Percentiles rank a stretch among this genome's conserved stretches.
Conservation (phyloP, 2,113 vertebrate genomes). For the Falco punctatus region DNA sequence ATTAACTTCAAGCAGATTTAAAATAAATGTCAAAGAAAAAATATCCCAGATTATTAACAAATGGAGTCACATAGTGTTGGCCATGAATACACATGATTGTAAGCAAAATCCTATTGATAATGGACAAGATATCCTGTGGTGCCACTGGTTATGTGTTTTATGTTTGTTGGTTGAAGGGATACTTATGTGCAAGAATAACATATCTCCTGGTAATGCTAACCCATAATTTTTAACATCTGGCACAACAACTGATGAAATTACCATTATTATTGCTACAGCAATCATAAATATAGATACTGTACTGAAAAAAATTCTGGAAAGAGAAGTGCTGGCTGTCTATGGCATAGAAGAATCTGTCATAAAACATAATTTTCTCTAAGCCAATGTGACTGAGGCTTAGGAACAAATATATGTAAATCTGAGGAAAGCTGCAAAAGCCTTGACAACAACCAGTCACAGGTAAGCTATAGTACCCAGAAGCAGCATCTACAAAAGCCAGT, state of each 20-base stretch:
- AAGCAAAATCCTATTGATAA: not conserved
- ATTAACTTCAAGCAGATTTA: not conserved
- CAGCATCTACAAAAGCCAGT: not conserved
- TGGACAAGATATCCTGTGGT: not conserved
- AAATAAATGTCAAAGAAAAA: not conserved
- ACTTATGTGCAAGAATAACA: not conserved
- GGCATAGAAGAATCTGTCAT: not conserved
- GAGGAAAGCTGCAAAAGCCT: not conserved
- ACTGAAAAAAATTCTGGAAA: not conserved
- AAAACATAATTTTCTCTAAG: not conserved
- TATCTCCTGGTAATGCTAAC: not conserved
- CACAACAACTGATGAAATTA: not conserved
- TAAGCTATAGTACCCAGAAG: not conserved
- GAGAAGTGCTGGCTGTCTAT: not conserved
- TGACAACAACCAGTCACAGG: not conserved
- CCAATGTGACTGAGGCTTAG: fast-evolving
- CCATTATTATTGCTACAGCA: not conserved
- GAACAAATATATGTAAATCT: not conserved
- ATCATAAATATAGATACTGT: not conserved
- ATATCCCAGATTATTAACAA: not conserved
- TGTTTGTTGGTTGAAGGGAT: not conserved
- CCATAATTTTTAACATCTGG: not conserved
- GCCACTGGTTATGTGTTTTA: not conserved
- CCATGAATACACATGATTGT: not conserved
- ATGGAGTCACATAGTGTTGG: not conserved